phyloP scores from a whole-genome alignment of 2,888 invertebrate species.

The Eupithecia dodoneata region DNA sequence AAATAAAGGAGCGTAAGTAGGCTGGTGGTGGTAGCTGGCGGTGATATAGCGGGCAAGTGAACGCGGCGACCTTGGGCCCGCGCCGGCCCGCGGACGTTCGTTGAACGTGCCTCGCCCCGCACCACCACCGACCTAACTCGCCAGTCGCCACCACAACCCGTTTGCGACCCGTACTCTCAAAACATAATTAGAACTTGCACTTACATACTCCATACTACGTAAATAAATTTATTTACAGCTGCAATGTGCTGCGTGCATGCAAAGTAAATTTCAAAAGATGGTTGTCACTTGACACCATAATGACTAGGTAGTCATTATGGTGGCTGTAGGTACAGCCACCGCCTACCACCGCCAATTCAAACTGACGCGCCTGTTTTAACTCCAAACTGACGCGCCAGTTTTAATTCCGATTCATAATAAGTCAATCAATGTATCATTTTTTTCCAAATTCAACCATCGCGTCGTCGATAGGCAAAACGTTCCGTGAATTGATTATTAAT shows the following conservation, averaged over 20 bases:
- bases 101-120: slow-evolving; percentile 69
- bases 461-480: background rate
- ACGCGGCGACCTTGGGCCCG: slow-evolving; percentile 81
- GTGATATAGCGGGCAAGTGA: slow-evolving; percentile 58
- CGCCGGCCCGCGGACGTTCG: slow-evolving; percentile 82
- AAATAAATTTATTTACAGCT: slow-evolving; percentile 5
- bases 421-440: background rate
- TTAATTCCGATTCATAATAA: background rate
- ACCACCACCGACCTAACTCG: slow-evolving; percentile 46
- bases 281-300: background rate
- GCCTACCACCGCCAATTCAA: background rate
- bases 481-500: background rate
- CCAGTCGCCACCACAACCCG: slow-evolving; percentile 63
- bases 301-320: too few relatives aligned
- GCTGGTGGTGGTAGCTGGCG: slow-evolving; percentile 9
- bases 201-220: slow-evolving; percentile 31
- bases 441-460: background rate
- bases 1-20: slow-evolving; percentile 39
- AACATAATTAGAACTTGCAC: slow-evolving; percentile 59
- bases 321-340: background rate
- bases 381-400: background rate
- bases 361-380: background rate
- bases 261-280: background rate
- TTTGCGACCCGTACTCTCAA: slow-evolving; percentile 72
- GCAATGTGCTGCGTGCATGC: background rate